These are phyloP conservation scores for Oryctes rhinoceros DNA, from an alignment of 1,140 invertebrate species.

Conservation along the genomic window DNA sequence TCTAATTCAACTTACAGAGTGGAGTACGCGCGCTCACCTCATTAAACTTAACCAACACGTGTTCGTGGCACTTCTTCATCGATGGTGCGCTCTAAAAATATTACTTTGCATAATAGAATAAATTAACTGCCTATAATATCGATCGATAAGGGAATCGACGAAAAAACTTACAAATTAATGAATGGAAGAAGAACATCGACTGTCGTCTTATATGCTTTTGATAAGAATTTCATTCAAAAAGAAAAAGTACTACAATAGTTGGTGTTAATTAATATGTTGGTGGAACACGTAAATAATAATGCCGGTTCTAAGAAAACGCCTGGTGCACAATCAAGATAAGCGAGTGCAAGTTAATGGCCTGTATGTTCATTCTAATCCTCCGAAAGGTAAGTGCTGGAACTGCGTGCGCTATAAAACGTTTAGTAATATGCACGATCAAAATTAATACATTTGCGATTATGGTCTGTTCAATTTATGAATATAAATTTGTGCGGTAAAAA, in stretches of 20 bases:
- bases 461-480: too few relatives aligned
- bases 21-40: slow-evolving; percentile 27
- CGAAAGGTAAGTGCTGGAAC: slow-evolving; percentile 63
- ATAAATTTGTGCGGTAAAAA: too few relatives aligned
- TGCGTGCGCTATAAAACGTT: background rate
- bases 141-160: background rate
- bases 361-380: slow-evolving; percentile 67
- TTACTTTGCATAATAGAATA: slow-evolving; percentile 2
- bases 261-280: slow-evolving; percentile 29
- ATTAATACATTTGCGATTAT: too few relatives aligned
- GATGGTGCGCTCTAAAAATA: background rate
- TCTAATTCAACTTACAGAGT: slow-evolving; percentile 28
- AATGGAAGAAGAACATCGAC: background rate
- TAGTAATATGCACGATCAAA: too few relatives aligned
- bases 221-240: background rate
- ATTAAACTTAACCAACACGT: slow-evolving; percentile 27
- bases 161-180: background rate
- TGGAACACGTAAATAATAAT: slow-evolving; percentile 20
- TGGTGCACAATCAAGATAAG: slow-evolving; percentile 35
- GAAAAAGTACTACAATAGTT: background rate
- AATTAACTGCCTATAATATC: background rate
- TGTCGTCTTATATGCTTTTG: background rate
- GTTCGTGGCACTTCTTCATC: background rate
- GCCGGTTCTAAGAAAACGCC: slow-evolving; percentile 38
- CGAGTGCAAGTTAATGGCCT: slow-evolving; percentile 62